A percentile compares a stretch with the other conserved stretches of the same genome.
Conservation (phyloP, 2,113 vertebrate species). For the Riparia riparia region DNA sequence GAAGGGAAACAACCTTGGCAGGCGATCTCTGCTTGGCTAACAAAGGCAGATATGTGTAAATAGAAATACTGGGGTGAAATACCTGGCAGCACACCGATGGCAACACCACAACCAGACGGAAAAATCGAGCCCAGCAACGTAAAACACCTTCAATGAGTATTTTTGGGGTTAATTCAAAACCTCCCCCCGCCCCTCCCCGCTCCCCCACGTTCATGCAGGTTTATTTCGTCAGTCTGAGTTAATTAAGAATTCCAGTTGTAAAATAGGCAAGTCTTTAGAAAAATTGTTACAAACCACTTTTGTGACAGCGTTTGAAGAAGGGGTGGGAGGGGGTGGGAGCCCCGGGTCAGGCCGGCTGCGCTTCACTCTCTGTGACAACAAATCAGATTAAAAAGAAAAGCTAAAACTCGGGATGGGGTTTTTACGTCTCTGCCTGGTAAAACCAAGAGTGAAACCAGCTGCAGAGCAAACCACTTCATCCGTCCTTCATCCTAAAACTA, state of each 20-base stretch:
- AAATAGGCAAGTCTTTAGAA: conserved; percentile 18
- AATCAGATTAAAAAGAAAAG: background rate
- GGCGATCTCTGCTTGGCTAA: conserved; percentile 24
- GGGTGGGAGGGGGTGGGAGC: background rate
- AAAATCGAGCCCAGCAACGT: background rate
- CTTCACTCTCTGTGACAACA: conserved; percentile 5
- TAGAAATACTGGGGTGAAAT: conserved; percentile 10
- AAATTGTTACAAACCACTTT: conserved; percentile 46
- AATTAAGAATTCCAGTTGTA: conserved; percentile 16
- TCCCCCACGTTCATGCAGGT: background rate
- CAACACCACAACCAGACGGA: background rate
- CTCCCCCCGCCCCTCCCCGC: too few species aligned
- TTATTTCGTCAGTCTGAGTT: background rate
- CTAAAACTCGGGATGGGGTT: background rate
- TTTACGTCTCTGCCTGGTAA: background rate
- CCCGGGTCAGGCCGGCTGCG: conserved; percentile 2
- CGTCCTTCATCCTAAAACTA: conserved; percentile 3
- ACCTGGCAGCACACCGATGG: conserved; percentile 26
- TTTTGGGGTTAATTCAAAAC: background rate
- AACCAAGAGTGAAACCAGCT: conserved; percentile 36
- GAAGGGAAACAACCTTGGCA: background rate
- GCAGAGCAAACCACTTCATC: conserved; percentile 39
- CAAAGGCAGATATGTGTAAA: conserved; percentile 24
- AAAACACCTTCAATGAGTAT: background rate
- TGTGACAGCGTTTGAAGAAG: background rate